Evolutionary conservation across 1,140 invertebrate species (phyloP).

Genomic region (Drosophila sturtevanti): DNA sequence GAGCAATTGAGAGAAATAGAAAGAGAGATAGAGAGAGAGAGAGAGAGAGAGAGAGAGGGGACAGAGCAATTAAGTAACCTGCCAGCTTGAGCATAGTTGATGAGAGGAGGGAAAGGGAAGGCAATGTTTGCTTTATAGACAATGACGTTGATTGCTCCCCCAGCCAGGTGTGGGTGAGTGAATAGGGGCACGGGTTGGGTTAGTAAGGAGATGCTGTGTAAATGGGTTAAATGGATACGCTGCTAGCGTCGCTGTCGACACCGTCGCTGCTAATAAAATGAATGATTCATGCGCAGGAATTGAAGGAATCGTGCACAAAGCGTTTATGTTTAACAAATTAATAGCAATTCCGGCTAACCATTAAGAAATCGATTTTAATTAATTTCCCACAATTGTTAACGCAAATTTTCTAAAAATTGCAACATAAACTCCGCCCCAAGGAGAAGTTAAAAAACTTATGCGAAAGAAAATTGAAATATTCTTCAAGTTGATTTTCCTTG

Average conservation of each 20-base stretch:
- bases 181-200: not conserved
- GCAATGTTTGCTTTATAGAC: conserved; percentile 42
- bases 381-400: conserved; percentile 5
- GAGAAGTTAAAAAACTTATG: conserved; percentile 47
- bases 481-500: conserved; percentile 56
- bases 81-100: conserved; percentile 48
- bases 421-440: conserved; percentile 68
- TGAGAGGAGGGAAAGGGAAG: not conserved
- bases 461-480: conserved; percentile 75
- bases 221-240: conserved; percentile 69
- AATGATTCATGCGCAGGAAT: conserved; percentile 75
- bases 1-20: not conserved
- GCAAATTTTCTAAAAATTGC: not conserved
- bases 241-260: conserved; percentile 30
- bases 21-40: conserved; percentile 5
- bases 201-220: conserved; percentile 26
- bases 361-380: not conserved
- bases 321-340: conserved; percentile 82
- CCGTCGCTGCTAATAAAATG: conserved; percentile 55
- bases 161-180: conserved; percentile 14
- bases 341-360: conserved; percentile 67
- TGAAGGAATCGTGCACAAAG: conserved; percentile 44
- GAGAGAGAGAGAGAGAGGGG: conserved; percentile 11
- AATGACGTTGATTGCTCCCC: conserved; percentile 70
- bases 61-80: conserved; percentile 82